A percentile compares a stretch with the other conserved stretches of the same genome.
Evolutionary conservation across 2,797 vertebrate genomes (phyloP).

Genomic region (Discoglossus pictus): DNA sequence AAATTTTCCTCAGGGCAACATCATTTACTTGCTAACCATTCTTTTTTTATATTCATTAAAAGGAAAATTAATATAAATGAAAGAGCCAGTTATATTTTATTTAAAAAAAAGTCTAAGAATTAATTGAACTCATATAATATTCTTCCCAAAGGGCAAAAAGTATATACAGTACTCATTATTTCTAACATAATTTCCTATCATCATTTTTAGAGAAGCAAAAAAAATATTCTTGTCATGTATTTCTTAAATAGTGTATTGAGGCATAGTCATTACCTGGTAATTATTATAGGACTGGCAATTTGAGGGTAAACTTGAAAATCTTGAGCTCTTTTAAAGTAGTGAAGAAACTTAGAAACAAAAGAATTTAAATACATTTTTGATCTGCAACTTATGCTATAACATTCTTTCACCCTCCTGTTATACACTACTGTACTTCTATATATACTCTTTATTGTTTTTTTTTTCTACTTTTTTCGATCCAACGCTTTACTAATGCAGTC

Average conservation of each 20-base stretch:
- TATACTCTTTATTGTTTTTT: too few species aligned
- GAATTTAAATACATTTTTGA: neutral
- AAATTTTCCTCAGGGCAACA: slow-evolving; percentile 31
- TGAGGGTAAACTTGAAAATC: too few species aligned
- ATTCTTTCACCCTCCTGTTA: too few species aligned
- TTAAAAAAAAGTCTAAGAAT: slow-evolving; percentile 24
- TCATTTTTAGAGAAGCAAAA: slow-evolving; percentile 17
- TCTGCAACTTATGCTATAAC: too few species aligned
- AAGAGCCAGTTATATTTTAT: slow-evolving; percentile 33
- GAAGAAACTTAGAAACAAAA: neutral
- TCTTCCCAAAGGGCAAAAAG: slow-evolving; percentile 36
- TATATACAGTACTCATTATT: slow-evolving; percentile 40
- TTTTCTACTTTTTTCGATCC: too few species aligned
- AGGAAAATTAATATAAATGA: slow-evolving; percentile 41
- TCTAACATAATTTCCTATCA: slow-evolving; percentile 26
- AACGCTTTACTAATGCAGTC: too few species aligned
- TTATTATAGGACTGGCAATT: neutral
- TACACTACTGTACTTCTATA: too few species aligned
- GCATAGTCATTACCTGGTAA: slow-evolving; percentile 11
- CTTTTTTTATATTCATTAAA: slow-evolving; percentile 44
- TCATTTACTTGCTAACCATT: slow-evolving; percentile 40
- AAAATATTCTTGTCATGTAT: slow-evolving; percentile 5
- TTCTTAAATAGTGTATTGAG: slow-evolving; percentile 9
- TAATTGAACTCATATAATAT: slow-evolving; percentile 42
- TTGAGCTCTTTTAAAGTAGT: too few species aligned